These are phyloP conservation scores for Peromyscus melanophrys DNA, from an alignment of 2,797 vertebrate species.

Conservation along the genomic window DNA sequence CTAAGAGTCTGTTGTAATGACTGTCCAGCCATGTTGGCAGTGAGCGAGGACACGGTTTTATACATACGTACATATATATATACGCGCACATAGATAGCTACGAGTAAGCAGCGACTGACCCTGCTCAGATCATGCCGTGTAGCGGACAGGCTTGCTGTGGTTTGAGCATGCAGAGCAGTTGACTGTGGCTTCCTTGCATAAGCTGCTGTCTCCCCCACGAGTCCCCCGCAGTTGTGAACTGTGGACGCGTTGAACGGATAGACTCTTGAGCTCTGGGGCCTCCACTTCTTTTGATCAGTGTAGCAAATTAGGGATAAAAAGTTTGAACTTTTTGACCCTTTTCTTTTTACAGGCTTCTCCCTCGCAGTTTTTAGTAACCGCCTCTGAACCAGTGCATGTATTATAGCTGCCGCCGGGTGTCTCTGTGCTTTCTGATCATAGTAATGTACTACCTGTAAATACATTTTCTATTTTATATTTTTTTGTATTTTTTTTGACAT, in stretches of 20 bases:
- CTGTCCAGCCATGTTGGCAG: slow-evolving; percentile 90
- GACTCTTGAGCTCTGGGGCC: slow-evolving; percentile 86
- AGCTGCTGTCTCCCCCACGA: slow-evolving; percentile 81
- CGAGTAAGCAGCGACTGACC: slow-evolving; percentile 87
- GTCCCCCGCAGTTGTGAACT: slow-evolving; percentile 66
- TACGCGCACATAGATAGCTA: slow-evolving; percentile 85
- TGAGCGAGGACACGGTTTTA: slow-evolving; percentile 92
- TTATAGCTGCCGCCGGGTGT: slow-evolving; percentile 87
- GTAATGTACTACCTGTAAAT: slow-evolving; percentile 93
- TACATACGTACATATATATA: slow-evolving; percentile 93
- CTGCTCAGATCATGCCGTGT: slow-evolving; percentile 88
- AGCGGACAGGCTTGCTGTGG: slow-evolving; percentile 90
- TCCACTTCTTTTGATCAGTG: slow-evolving; percentile 88
- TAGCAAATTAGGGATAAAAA: slow-evolving; percentile 89
- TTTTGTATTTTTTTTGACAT: slow-evolving; percentile 91
- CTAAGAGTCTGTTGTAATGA: slow-evolving; percentile 89
- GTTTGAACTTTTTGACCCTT: slow-evolving; percentile 79
- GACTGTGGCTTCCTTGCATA: slow-evolving; percentile 89
- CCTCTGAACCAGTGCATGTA: slow-evolving; percentile 91
- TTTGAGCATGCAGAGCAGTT: slow-evolving; percentile 91
- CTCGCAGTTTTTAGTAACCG: slow-evolving; percentile 87
- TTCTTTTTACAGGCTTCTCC: slow-evolving; percentile 79
- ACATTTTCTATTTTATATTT: slow-evolving; percentile 93
- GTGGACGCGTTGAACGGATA: slow-evolving; percentile 87
- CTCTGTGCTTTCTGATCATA: slow-evolving; percentile 91